Evolutionary conservation across 2,113 vertebrate genomes (phyloP).

Genomic region (Oryzias curvinotus): DNA sequence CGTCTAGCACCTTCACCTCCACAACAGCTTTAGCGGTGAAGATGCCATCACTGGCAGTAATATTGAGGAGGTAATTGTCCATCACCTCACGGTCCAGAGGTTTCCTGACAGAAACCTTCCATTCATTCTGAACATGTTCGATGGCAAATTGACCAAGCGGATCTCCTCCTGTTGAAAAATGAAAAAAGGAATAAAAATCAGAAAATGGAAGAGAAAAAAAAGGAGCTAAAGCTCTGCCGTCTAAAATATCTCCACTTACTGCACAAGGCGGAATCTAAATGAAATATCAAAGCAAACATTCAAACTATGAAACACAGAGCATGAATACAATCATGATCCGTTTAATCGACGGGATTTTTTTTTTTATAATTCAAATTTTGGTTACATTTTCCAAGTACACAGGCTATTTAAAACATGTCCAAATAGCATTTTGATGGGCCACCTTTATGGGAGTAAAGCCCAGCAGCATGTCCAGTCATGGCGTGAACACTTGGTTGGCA

Average conservation of each 20-base stretch:
- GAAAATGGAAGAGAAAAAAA: slow-evolving; percentile 6
- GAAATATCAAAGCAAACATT: too few relatives aligned
- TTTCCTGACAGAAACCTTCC: slow-evolving; percentile 96
- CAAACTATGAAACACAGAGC: too few relatives aligned
- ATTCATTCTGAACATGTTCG: slow-evolving; percentile 91
- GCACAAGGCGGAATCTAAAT: too few relatives aligned
- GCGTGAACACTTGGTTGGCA: too few relatives aligned
- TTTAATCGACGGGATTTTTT: too few relatives aligned
- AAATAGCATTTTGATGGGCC: too few relatives aligned
- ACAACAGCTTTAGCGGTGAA: slow-evolving; percentile 91
- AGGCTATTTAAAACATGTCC: too few relatives aligned
- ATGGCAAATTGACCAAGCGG: slow-evolving; percentile 92
- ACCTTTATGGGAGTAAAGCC: too few relatives aligned
- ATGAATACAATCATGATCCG: too few relatives aligned
- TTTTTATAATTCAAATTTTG: too few relatives aligned
- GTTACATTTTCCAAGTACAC: too few relatives aligned
- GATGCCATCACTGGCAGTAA: slow-evolving; percentile 94
- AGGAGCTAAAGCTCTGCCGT: slow-evolving; percentile 8
- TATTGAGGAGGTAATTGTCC: slow-evolving; percentile 93
- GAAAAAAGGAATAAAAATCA: slow-evolving; percentile 19
- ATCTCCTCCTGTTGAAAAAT: slow-evolving; percentile 86
- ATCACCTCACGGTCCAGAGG: slow-evolving; percentile 90
- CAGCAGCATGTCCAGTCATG: too few relatives aligned
- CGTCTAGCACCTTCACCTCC: slow-evolving; percentile 97
- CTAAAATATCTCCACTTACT: slow-evolving; percentile 7